phyloP scores from a whole-genome alignment of 2,113 vertebrate species.

The Osmerus mordax region DNA sequence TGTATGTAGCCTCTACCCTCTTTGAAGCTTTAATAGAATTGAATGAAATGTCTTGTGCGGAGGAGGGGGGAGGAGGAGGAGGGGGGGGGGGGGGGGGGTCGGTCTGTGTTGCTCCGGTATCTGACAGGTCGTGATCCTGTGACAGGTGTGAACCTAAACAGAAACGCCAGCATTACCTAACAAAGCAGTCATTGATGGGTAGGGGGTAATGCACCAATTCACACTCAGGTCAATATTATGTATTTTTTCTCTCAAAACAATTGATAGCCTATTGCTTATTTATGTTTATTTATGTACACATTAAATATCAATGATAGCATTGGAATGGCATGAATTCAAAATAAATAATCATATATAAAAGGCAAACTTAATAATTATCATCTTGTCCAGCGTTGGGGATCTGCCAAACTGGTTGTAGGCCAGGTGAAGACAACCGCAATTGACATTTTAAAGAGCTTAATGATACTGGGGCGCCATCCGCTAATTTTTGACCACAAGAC shows the following conservation, averaged over 20 bases:
- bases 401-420: background rate
- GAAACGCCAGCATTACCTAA: constrained; percentile 28
- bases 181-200: no score
- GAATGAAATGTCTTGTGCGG: background rate
- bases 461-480: background rate
- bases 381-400: background rate
- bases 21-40: background rate
- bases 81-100: constrained; percentile 16
- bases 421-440: background rate
- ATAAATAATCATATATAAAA: no score
- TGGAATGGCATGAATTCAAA: no score
- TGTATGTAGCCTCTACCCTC: no score
- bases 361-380: no score
- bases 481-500: background rate
- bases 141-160: constrained; percentile 62
- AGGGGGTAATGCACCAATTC: no score
- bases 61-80: background rate
- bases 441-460: background rate
- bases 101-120: constrained; percentile 29
- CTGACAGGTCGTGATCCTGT: constrained; percentile 60
- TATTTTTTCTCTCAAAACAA: no score
- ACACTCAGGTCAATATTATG: no score
- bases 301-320: no score
- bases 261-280: no score
- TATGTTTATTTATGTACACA: no score